Evolutionary conservation across 2,888 invertebrate genomes (phyloP).

Genomic region (Ceraclea dissimilis): DNA sequence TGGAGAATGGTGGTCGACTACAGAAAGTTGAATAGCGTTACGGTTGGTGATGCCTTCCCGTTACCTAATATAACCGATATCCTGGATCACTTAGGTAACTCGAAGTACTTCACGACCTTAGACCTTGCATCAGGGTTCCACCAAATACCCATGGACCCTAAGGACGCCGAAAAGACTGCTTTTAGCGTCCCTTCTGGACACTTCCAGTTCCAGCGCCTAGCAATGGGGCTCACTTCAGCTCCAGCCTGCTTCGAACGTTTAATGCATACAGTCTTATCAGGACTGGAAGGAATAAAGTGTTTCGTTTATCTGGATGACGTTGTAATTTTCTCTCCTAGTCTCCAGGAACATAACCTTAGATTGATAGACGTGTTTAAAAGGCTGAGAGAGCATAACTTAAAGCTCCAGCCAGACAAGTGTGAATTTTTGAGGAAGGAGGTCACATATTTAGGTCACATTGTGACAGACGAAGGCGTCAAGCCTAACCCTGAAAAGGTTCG

Average conservation of each 20-base stretch:
- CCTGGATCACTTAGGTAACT: slow-evolving; percentile 7
- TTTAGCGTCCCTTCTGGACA: slow-evolving; percentile 2
- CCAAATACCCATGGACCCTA: not conserved
- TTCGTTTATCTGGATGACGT: slow-evolving; percentile 7
- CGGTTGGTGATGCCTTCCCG: slow-evolving; percentile 5
- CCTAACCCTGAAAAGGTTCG: no score
- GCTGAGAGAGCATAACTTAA: no score
- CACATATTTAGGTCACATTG: no score
- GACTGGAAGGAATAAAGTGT: slow-evolving; percentile 2
- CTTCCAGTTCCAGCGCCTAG: not conserved
- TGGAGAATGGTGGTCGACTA: slow-evolving; percentile 7
- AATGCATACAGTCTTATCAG: slow-evolving; percentile 1
- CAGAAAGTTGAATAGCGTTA: slow-evolving; percentile 4
- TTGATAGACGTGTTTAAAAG: not conserved
- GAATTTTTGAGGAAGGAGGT: no score
- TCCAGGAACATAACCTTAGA: not conserved
- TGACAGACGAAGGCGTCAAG: no score
- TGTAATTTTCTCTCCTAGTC: not conserved
- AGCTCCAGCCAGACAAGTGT: no score
- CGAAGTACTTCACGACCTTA: slow-evolving; percentile 1
- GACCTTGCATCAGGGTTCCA: slow-evolving; percentile 4
- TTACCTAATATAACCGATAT: slow-evolving; percentile 10
- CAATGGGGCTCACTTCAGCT: not conserved
- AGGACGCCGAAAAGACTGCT: slow-evolving; percentile 4
- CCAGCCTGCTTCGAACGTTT: not conserved